Conservation (phyloP, 2,113 vertebrate genomes). For the Halcyon malimbica region DNA sequence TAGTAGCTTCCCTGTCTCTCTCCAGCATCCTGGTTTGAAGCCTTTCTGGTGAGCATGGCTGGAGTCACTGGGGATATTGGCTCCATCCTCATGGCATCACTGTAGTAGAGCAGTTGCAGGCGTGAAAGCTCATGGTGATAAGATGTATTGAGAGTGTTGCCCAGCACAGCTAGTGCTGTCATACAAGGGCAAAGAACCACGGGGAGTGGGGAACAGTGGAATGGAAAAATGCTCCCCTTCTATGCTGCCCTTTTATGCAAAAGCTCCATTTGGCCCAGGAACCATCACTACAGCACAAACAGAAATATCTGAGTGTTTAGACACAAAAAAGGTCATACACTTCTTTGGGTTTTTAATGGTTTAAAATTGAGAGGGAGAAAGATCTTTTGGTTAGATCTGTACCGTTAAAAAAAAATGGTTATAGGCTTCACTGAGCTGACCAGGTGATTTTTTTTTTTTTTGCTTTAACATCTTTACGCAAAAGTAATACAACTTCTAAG, state of each 20-base stretch:
- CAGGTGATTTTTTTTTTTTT: background rate
- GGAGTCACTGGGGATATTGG: background rate
- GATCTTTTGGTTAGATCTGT: background rate
- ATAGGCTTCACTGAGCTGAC: background rate
- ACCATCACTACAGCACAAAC: background rate
- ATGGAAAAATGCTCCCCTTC: background rate
- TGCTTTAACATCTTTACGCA: accelerated
- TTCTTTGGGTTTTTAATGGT: background rate
- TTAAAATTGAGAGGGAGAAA: background rate
- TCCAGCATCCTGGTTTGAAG: background rate
- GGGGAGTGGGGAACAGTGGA: background rate
- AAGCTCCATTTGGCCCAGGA: background rate
- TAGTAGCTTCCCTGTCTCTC: background rate
- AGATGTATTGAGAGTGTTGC: background rate
- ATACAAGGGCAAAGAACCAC: background rate
- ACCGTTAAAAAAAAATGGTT: background rate
- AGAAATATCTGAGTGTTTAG: background rate
- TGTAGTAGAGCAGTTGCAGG: background rate
- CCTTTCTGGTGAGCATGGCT: background rate
- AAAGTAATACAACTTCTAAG: background rate
- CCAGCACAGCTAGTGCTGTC: background rate
- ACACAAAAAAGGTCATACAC: background rate
- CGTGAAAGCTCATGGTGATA: background rate
- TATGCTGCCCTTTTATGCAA: background rate
- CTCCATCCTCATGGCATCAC: background rate